phyloP scores from a whole-genome alignment of 2,888 invertebrate species.

The Epistrophe eligans region DNA sequence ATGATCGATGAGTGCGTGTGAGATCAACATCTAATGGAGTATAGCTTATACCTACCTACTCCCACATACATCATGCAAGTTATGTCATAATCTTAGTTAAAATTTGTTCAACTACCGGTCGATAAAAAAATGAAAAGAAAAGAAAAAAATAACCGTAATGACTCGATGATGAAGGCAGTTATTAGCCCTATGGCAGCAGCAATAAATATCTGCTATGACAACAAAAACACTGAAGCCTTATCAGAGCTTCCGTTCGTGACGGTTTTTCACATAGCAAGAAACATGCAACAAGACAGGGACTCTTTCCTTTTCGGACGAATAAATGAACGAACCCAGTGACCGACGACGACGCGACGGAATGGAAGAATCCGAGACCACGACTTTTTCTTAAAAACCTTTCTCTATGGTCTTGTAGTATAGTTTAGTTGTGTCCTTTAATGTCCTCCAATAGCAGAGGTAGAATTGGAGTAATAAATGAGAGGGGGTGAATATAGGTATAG shows the following conservation, averaged over 20 bases:
- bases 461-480: conserved; percentile 13
- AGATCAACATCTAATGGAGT: conserved; percentile 61
- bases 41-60: conserved; percentile 27
- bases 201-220: conserved; percentile 76
- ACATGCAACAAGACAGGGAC: conserved; percentile 74
- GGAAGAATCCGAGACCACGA: conserved; percentile 20
- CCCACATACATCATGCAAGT: conserved; percentile 48
- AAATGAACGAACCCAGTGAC: conserved; percentile 3
- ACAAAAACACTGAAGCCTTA: conserved; percentile 83
- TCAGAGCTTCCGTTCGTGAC: conserved; percentile 84
- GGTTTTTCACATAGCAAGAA: conserved; percentile 81
- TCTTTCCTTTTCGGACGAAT: conserved; percentile 60
- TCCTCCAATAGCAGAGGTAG: conserved; percentile 52
- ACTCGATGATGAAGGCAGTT: conserved; percentile 74
- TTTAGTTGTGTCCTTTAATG: conserved; percentile 74
- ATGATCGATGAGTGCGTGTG: conserved; percentile 65
- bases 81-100: conserved; percentile 71
- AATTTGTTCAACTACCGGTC: conserved; percentile 68
- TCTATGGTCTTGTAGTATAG: conserved; percentile 36
- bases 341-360: not conserved
- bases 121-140: conserved; percentile 53
- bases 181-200: conserved; percentile 71
- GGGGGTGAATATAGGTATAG: not conserved
- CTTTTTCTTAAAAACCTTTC: conserved; percentile 1
- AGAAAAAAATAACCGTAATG: conserved; percentile 61